Evolutionary conservation across 2,797 vertebrate species (phyloP).

Genomic region (Percopsis omiscomaycus): DNA sequence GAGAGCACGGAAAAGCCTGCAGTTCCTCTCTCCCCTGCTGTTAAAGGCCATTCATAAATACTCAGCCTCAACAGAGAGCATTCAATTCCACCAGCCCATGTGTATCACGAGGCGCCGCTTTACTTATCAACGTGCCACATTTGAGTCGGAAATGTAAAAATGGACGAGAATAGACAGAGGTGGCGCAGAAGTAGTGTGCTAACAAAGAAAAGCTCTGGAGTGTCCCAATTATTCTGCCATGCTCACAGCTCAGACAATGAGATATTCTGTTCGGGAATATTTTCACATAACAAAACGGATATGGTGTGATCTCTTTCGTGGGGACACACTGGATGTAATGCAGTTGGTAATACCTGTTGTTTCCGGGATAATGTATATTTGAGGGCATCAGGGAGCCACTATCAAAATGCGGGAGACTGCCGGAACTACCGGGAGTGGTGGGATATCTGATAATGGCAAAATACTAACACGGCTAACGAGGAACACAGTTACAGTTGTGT

Average conservation of each 20-base stretch:
- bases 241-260: conserved; percentile 24
- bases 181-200: conserved; percentile 5
- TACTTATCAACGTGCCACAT: conserved; percentile 36
- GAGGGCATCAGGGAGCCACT: no score
- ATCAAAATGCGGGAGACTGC: no score
- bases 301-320: not conserved
- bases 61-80: conserved; percentile 38
- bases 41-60: conserved; percentile 71
- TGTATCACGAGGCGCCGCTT: conserved; percentile 35
- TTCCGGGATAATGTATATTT: no score
- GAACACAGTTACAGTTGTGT: no score
- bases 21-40: conserved; percentile 60
- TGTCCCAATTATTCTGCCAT: conserved; percentile 40
- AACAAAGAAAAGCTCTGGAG: conserved; percentile 27
- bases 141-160: conserved; percentile 42
- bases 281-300: not conserved
- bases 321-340: no score
- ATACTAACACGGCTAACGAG: no score
- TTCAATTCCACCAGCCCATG: conserved; percentile 37
- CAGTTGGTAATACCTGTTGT: no score
- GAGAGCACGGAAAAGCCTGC: conserved; percentile 46
- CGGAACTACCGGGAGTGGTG: no score
- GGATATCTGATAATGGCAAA: no score
- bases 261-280: conserved; percentile 23
- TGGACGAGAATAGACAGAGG: conserved; percentile 35